phyloP scores from a whole-genome alignment of 2,113 vertebrate genomes.

The Balaeniceps rex region DNA sequence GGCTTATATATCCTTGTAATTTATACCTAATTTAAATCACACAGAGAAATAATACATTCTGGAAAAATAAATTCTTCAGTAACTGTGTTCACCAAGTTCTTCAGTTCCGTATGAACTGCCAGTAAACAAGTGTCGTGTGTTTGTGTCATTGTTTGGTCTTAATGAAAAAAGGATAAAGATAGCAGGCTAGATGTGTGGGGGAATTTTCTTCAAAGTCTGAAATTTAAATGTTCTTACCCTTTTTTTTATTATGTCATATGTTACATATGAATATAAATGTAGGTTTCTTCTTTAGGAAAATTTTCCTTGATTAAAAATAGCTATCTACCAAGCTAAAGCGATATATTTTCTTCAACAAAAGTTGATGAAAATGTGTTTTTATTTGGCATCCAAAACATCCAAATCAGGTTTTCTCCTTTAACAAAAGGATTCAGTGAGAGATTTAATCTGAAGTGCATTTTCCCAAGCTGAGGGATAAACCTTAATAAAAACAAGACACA shows the following conservation, averaged over 20 bases:
- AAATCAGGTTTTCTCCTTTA: neutral
- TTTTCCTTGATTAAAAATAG: neutral
- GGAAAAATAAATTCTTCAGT: neutral
- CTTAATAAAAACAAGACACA: constrained; percentile 17
- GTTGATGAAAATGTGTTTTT: neutral
- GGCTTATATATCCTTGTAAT: neutral
- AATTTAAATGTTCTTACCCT: neutral
- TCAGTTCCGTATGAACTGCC: neutral
- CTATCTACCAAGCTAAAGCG: neutral
- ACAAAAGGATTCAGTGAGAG: neutral
- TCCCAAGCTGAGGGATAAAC: neutral
- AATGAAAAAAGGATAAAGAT: neutral
- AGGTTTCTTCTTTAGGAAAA: neutral
- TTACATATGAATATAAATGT: neutral
- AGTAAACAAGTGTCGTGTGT: neutral
- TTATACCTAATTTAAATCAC: neutral
- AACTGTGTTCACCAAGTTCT: neutral
- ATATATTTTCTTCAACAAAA: neutral
- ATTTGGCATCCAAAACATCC: neutral
- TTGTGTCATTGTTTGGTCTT: neutral
- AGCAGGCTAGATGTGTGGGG: neutral
- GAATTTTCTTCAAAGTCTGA: neutral
- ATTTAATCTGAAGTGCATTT: neutral
- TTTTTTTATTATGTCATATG: neutral
- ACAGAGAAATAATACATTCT: neutral